Evolutionary conservation across 2,888 invertebrate species (phyloP).

Genomic region (Andricus quercusramuli): DNA sequence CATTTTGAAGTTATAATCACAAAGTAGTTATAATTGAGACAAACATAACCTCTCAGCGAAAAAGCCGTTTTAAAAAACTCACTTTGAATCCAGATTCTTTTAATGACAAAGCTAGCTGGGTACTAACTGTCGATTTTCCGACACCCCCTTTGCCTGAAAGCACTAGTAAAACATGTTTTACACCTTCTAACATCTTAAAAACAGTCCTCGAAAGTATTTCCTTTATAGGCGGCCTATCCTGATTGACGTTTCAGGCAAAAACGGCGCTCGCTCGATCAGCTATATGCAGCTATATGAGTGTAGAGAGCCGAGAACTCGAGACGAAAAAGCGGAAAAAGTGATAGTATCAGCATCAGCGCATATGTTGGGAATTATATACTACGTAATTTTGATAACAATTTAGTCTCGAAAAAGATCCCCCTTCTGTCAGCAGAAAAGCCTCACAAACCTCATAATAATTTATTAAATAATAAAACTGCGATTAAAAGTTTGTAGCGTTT

Average conservation of each 20-base stretch:
- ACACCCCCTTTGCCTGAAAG: conserved; percentile 99
- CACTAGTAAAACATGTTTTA: conserved; percentile 93
- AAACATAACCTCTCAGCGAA: conserved; percentile 33
- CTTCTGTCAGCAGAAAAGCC: background rate
- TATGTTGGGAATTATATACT: background rate
- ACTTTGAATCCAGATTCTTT: conserved; percentile 90
- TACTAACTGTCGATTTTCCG: conserved; percentile 98
- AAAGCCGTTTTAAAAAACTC: conserved; percentile 58
- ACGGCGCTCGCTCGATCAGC: too few relatives aligned
- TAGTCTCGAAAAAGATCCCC: background rate
- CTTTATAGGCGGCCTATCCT: background rate
- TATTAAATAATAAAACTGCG: background rate
- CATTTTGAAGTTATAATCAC: conserved; percentile 48
- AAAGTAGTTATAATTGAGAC: conserved; percentile 15
- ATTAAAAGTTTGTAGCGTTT: background rate
- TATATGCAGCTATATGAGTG: too few relatives aligned
- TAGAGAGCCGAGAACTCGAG: background rate
- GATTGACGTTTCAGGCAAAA: too few relatives aligned
- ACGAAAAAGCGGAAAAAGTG: background rate
- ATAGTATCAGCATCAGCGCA: background rate
- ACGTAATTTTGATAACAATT: background rate
- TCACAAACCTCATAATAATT: background rate
- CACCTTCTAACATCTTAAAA: conserved; percentile 85
- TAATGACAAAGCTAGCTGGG: conserved; percentile 93
- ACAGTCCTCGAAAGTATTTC: background rate